Conservation (phyloP, 2,797 vertebrate species). For the Sciurus vulgaris region DNA sequence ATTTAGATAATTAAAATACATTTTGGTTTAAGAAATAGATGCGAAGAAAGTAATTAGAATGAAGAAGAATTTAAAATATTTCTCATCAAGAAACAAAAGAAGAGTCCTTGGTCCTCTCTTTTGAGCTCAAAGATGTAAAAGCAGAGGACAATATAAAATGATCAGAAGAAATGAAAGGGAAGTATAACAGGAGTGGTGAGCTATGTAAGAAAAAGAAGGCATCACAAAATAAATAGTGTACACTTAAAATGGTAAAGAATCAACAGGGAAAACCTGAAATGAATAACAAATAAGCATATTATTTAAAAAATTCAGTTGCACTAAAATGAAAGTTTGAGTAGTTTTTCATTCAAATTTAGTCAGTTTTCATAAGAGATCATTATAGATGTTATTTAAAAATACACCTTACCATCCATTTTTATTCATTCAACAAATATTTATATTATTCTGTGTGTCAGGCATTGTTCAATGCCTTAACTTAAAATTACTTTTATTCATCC, state of each 20-base stretch:
- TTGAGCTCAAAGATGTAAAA: constrained; percentile 6
- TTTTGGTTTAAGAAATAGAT: constrained; percentile 36
- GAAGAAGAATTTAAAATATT: constrained; percentile 54
- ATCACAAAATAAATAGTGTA: constrained; percentile 43
- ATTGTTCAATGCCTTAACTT: background rate
- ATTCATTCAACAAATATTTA: constrained; percentile 18
- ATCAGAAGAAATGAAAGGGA: constrained; percentile 45
- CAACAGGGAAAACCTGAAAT: constrained; percentile 22
- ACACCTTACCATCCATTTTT: background rate
- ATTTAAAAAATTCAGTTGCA: constrained; percentile 24
- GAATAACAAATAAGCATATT: constrained; percentile 18
- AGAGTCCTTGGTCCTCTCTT: constrained; percentile 21
- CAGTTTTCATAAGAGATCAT: constrained; percentile 5
- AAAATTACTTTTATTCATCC: background rate
- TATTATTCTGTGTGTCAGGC: background rate
- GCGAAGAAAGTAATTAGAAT: constrained; percentile 39
- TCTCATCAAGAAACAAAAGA: background rate
- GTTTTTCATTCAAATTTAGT: constrained; percentile 43
- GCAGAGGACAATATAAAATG: constrained; percentile 16
- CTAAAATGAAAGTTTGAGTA: background rate
- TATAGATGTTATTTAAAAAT: background rate
- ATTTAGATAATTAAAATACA: constrained; percentile 57
- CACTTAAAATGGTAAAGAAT: constrained; percentile 18
- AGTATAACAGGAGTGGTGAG: background rate
- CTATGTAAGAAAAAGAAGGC: background rate